phyloP scores from a whole-genome alignment of 92 coral and sea anemone genomes.

The Umimayanthus kanabou region DNA sequence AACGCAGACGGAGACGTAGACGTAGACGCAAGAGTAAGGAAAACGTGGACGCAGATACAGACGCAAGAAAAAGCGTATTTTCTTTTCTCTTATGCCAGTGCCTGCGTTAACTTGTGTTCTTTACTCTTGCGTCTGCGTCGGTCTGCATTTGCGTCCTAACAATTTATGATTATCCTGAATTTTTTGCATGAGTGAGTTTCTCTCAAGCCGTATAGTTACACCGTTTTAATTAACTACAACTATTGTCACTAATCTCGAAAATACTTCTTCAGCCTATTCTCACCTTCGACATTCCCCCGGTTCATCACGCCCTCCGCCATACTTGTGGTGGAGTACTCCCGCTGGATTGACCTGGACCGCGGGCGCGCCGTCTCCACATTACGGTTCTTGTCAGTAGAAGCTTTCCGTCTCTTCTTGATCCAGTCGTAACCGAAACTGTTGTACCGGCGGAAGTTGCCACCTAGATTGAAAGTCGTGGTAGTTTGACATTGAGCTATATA shows the following conservation, averaged over 20 bases:
- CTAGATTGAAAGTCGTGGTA: not conserved
- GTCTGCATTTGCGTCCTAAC: too few species aligned
- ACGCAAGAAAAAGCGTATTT: too few species aligned
- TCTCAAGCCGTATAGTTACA: too few species aligned
- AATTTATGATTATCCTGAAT: too few species aligned
- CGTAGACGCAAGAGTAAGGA: too few species aligned
- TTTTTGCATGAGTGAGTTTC: too few species aligned
- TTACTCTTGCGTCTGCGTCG: too few species aligned
- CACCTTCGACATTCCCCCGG: not conserved
- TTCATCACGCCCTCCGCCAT: not conserved
- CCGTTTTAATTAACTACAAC: not conserved
- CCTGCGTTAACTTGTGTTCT: too few species aligned
- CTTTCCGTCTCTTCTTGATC: constrained; percentile 35
- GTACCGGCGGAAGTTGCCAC: constrained; percentile 51
- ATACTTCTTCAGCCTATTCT: not conserved
- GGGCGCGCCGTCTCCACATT: constrained; percentile 30
- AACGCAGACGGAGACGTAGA: too few species aligned
- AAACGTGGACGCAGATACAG: too few species aligned
- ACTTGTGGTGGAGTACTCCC: constrained; percentile 29
- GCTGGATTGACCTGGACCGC: constrained; percentile 40
- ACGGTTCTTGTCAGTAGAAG: constrained; percentile 28
- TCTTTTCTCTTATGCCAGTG: too few species aligned
- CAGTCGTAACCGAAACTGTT: constrained; percentile 56
- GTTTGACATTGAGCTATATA: too few species aligned
- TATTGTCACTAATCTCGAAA: not conserved